Base-by-base conservation (phyloP, 2,797 vertebrate genomes). In the Zenarchopterus dispar region DNA sequence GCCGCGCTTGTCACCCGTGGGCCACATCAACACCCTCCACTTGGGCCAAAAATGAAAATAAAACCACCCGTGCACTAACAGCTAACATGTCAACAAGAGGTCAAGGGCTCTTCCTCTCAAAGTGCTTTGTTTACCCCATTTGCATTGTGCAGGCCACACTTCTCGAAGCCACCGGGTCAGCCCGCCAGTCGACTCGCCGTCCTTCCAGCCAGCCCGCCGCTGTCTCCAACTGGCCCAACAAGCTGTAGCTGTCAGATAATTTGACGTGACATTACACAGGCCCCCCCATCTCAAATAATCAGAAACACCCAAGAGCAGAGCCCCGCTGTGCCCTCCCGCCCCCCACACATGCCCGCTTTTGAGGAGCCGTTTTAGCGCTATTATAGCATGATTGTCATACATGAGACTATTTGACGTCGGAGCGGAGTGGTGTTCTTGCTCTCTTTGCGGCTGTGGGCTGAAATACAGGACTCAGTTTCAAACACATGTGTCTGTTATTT, bases 181-280 rank as follows among this genome's bases (percentile, higher is more conserved):
- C 74, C 76, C 93, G 87, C 93, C 58, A 47, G 41, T 42, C 53
- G 6, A 39, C 72, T 28, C 24, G 56, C 45, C 54, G n/a, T 91
- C 93, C 93, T 93, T 88, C 91, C 67, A 67, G 21, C 33, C 61
- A 47, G 45, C 45, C 59, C 47, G 24, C 53, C 42, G 49, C 16
- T 55, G 60, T 52, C 65, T 67, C 55, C 69, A 65, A 75, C 80
- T 33, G 66, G 77, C 67, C 81, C 93, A 86, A 91, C 94, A 92
- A 93, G 95, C 95, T 93, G 93, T 92, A 94, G 95, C 96, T 97
- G 96, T 96, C 97, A 96, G 92, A 94, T 95, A 96, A 97, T 97
- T 97, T 94, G 94, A 96, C 94, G 86, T 97, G 97, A 98, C 94
- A 94, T 94, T 96, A 93, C 87, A 89, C 97, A 98, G 97, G 93